Conservation (phyloP, 2,113 vertebrate genomes). For the Ascaphus truei region DNA sequence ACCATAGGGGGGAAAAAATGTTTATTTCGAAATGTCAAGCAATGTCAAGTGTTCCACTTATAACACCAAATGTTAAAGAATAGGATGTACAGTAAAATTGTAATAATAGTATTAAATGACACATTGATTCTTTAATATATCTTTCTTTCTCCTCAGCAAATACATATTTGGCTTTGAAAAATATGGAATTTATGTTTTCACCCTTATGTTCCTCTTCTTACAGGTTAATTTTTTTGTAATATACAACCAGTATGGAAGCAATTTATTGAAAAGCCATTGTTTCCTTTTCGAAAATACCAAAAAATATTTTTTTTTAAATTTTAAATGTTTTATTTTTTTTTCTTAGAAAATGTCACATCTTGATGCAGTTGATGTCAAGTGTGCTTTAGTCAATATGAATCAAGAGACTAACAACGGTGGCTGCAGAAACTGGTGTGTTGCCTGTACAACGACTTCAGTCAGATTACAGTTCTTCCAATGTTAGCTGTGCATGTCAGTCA, state of each 20-base stretch:
- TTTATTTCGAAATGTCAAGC: conserved; percentile 91
- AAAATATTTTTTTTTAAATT: conserved; percentile 87
- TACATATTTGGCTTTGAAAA: conserved; percentile 96
- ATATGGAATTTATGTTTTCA: conserved; percentile 79
- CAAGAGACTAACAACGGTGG: conserved; percentile 81
- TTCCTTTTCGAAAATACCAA: conserved; percentile 94
- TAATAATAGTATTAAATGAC: conserved; percentile 94
- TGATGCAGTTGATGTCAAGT: conserved; percentile 92
- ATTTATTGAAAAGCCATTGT: conserved; percentile 97
- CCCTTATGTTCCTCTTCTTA: conserved; percentile 64
- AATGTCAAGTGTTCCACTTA: conserved; percentile 87
- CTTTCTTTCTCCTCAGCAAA: conserved; percentile 64
- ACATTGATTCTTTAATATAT: conserved; percentile 74
- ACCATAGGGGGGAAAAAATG: conserved; percentile 73
- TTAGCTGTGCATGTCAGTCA: conserved; percentile 77
- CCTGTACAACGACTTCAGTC: conserved; percentile 70
- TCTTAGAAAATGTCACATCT: conserved; percentile 93
- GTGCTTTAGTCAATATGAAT: conserved; percentile 96
- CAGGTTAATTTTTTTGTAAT: conserved; percentile 64
- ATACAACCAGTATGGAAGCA: conserved; percentile 89
- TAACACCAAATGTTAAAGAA: conserved; percentile 97
- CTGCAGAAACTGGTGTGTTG: conserved; percentile 79
- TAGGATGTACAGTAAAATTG: conserved; percentile 90
- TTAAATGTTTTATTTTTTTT: conserved; percentile 66
- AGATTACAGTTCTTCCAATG: conserved; percentile 68